Evolutionary conservation across 2,113 vertebrate species (phyloP).

Genomic region (Forbesichthys papilliferus): DNA sequence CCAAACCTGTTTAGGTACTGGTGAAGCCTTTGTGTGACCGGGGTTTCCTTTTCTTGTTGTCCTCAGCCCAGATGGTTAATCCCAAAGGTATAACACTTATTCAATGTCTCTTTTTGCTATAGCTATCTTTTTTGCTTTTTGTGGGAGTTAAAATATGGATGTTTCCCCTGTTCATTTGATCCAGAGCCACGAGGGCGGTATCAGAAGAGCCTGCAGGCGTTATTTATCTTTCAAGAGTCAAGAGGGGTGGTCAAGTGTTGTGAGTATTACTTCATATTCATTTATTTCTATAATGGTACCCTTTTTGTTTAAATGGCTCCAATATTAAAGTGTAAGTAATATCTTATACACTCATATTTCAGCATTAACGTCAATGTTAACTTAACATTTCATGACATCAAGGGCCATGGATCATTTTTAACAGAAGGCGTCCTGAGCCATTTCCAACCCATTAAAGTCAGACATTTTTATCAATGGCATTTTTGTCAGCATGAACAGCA

Average conservation of each 20-base stretch:
- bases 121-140: slow-evolving; percentile 15
- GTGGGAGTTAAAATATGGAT: slow-evolving; percentile 10
- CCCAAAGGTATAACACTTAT: slow-evolving; percentile 80
- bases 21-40: slow-evolving; percentile 89
- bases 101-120: slow-evolving; percentile 17
- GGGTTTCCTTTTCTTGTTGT: slow-evolving; percentile 91
- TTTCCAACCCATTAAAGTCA: too few relatives aligned
- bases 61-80: slow-evolving; percentile 86
- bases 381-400: too few relatives aligned
- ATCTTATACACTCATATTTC: too few relatives aligned
- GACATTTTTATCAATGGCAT: too few relatives aligned
- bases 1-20: slow-evolving; percentile 81
- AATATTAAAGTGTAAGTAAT: too few relatives aligned
- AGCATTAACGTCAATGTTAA: too few relatives aligned
- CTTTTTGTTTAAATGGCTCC: neutral
- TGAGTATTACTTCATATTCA: slow-evolving; percentile 57
- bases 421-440: too few relatives aligned
- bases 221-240: slow-evolving; percentile 91
- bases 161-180: slow-evolving; percentile 43
- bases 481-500: neutral
- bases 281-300: neutral
- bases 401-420: too few relatives aligned
- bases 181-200: slow-evolving; percentile 80
- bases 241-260: slow-evolving; percentile 75
- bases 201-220: slow-evolving; percentile 82